Percentiles rank a stretch among this genome's conserved stretches.
phyloP scores from a whole-genome alignment of 2,797 vertebrate genomes.

The Avahi laniger region DNA sequence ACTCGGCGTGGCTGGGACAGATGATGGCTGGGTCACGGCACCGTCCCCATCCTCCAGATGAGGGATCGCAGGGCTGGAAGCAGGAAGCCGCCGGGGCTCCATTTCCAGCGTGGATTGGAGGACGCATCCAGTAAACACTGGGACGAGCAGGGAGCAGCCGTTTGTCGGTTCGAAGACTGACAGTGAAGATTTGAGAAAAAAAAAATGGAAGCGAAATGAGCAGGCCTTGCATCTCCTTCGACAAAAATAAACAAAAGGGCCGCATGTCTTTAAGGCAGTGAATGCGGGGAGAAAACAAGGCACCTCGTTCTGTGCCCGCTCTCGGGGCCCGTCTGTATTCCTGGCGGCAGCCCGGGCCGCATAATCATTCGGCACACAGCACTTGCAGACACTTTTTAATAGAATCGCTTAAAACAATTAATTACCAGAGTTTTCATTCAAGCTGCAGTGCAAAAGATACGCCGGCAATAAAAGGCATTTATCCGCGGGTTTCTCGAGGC shows the following conservation, averaged over 20 bases:
- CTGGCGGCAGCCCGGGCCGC: conserved; percentile 83
- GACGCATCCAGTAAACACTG: fast-evolving
- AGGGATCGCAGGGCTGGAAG: too few relatives aligned
- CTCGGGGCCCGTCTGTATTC: conserved; percentile 76
- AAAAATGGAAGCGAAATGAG: neutral
- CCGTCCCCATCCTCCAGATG: neutral
- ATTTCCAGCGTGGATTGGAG: fast-evolving
- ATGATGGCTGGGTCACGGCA: fast-evolving
- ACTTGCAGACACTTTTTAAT: conserved; percentile 97
- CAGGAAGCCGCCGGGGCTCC: fast-evolving
- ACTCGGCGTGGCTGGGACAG: neutral
- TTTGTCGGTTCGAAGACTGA: neutral
- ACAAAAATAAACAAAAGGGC: neutral
- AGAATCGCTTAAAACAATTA: conserved; percentile 99
- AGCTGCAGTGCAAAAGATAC: conserved; percentile 94
- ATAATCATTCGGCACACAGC: conserved; percentile 91
- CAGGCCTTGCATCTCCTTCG: neutral
- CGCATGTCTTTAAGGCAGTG: neutral
- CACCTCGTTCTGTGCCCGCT: fast-evolving
- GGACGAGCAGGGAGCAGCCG: fast-evolving
- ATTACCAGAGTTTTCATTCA: conserved; percentile 96
- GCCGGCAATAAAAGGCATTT: conserved; percentile 98
- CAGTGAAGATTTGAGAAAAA: neutral
- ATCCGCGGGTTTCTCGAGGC: conserved; percentile 98
- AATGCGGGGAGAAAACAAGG: neutral